Percentiles rank a stretch among this genome's conserved stretches.
Evolutionary conservation across 1,140 invertebrate genomes (phyloP).

Genomic region (Magallana gigas): DNA sequence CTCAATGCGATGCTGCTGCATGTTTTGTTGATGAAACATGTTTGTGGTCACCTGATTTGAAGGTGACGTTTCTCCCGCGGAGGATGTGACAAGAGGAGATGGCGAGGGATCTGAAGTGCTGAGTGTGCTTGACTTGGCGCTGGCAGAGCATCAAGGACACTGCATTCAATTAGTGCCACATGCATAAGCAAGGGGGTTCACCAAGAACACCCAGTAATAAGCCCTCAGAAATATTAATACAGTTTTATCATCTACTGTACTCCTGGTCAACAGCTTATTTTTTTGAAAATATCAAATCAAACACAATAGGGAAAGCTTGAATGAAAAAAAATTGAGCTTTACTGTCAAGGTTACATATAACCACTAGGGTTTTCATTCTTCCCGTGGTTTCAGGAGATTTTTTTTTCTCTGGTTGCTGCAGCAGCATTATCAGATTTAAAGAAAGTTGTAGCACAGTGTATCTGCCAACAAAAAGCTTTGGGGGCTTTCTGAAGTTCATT

Average conservation of each 20-base stretch:
- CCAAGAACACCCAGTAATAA: neutral
- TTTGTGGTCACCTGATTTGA: conserved; percentile 1
- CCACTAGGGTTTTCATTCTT: neutral
- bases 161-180: neutral
- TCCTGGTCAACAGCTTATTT: too few species aligned
- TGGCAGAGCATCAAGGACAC: conserved; percentile 10
- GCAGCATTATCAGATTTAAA: neutral
- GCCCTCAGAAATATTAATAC: too few species aligned
- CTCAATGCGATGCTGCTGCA: neutral
- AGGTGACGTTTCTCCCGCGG: neutral
- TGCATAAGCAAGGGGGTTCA: neutral
- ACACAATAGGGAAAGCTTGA: too few species aligned
- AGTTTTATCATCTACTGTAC: too few species aligned
- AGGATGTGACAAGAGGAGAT: neutral
- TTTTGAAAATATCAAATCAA: too few species aligned
- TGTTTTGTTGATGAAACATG: conserved; percentile 26
- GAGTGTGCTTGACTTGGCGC: neutral
- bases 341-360: conserved; percentile 2
- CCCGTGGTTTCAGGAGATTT: neutral
- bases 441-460: neutral
- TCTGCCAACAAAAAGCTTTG: too few species aligned
- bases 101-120: neutral
- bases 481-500: neutral
- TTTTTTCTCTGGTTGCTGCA: neutral
- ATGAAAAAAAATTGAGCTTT: too few species aligned